Base-by-base conservation (phyloP, 2,113 vertebrate species). In the Pelodiscus sinensis region DNA sequence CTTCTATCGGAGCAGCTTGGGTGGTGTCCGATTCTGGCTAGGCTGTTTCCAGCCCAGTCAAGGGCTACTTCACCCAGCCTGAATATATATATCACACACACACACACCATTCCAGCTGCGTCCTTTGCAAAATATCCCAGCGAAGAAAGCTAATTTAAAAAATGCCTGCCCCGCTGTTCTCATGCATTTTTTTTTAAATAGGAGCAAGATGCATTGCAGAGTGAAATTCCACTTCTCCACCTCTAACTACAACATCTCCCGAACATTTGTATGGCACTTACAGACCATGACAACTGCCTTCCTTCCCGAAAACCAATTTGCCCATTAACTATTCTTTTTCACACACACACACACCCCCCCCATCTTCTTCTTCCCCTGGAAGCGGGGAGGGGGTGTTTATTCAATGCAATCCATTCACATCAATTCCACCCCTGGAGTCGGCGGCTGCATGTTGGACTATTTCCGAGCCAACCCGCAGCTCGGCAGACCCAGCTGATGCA, bases 391-490 rank as follows among this genome's bases (percentile, higher is more conserved):
- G 91, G 90, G 89, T 94, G 96, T 93, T 95, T 94, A 92, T 96
- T 96, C 94, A 96, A 96, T 82, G 94, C 96, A 88, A 95, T 50
- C 96, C 95, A 93, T 92, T 96, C 94, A 90, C 96, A 97, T 97
- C 96, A 96, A 97, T 97, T 96, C 96, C 88, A 86, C 95, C 95
- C 96, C 97, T 94, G 96, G 96, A 96, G 96, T 84, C 57, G 5
- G 56, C 62, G 82, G 44, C 88, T 50, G 96, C 97, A 96, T 97
- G 94, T 93, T 96, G 97, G 93, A 94, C 95, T 95, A 91, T 95
- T 96, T 95, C 95, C 92, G 27, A 62, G 88, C 96, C 95, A 92
- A 96, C 94, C 96, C 92, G 96, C 95, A 85, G 92, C 93, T 82
- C 93, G 82, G 95, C 92, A 54, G 94, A 93, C 86, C 89, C 80